Base-by-base conservation (phyloP, 2,113 vertebrate species). In the Anthoscopus minutus region DNA sequence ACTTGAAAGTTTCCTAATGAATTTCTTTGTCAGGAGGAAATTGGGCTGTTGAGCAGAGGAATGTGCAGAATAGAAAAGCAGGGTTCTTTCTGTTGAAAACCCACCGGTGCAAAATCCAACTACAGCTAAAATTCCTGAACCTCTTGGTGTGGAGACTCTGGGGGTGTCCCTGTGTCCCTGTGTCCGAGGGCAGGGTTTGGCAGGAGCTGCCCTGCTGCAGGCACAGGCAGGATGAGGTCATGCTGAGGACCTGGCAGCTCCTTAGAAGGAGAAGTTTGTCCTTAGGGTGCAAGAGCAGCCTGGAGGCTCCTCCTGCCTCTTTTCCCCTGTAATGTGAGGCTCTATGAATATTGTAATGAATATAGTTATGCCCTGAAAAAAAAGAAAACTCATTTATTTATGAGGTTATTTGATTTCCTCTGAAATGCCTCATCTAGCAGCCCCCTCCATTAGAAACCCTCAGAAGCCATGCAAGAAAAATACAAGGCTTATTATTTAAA, bases 1-100 rank as follows among this genome's bases (percentile, higher is more conserved):
- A 80, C 94, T 93, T 95, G 92, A 74, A 96, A 92, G 91, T 94
- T 89, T 96, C 81, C 66, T 94, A 92, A 94, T 94, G 96, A 94
- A 92, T 95, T 86, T 90, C 95, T 96, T 96, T 96, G 89, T 95
- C 81, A 71, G 73, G 70, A 84, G 77, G 73, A 97, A 96, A 94
- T 96, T 93, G 94, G 86, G 69, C 65, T 89, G 83, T 89, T 92
- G 86, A 91, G 65, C 28, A 40, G 79, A 56, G 78, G 61, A 71
- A 92, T 4, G 22, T 3, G 13, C 35, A 44, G 96, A 91, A 91
- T 67, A 60, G 65, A 64, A 93, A 89, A 93, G 78, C 57, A 76
- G 44, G n/a, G 31, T 14, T 81, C 30, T 28, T 66, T 78, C 87
- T 85, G 33, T 21, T 86, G 74, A 50, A 89, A 92, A 86, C 19